Percentiles rank a stretch among this genome's conserved stretches.
These are phyloP conservation scores for Chalcis sispes DNA, from an alignment of 2,888 invertebrate genomes.

Conservation along the genomic window DNA sequence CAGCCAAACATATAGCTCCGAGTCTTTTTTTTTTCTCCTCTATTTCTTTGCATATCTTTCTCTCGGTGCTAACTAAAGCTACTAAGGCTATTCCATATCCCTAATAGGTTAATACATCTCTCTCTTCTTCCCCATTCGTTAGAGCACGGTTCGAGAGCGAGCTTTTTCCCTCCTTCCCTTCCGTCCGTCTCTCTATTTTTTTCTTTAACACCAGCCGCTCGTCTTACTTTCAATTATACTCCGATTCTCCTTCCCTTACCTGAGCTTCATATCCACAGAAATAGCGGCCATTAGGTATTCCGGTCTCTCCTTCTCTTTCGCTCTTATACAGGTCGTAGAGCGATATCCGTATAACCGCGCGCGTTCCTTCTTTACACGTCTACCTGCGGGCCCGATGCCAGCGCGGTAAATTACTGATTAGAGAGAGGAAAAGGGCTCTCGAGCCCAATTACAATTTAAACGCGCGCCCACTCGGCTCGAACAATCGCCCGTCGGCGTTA, in stretches of 20 bases:
- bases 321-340: too few relatives aligned
- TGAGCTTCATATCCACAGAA: constrained; percentile 10
- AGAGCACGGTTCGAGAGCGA: too few relatives aligned
- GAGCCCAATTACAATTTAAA: constrained; percentile 41
- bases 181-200: neutral
- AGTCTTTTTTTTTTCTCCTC: too few relatives aligned
- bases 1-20: too few relatives aligned
- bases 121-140: neutral
- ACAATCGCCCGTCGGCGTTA: constrained; percentile 27
- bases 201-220: neutral
- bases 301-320: constrained; percentile 11
- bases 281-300: constrained; percentile 38
- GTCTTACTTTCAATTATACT: constrained; percentile 33
- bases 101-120: constrained; percentile 33
- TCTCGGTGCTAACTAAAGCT: too few relatives aligned
- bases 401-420: constrained; percentile 63
- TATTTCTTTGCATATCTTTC: too few relatives aligned
- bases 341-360: constrained; percentile 19
- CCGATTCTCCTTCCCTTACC: neutral
- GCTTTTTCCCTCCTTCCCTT: neutral
- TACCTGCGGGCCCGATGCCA: constrained; percentile 18
- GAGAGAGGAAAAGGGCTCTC: constrained; percentile 20
- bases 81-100: constrained; percentile 5
- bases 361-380: constrained; percentile 8
- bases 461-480: neutral